Conservation (phyloP, 2,797 vertebrate species). For the Benthosema pterotum region DNA sequence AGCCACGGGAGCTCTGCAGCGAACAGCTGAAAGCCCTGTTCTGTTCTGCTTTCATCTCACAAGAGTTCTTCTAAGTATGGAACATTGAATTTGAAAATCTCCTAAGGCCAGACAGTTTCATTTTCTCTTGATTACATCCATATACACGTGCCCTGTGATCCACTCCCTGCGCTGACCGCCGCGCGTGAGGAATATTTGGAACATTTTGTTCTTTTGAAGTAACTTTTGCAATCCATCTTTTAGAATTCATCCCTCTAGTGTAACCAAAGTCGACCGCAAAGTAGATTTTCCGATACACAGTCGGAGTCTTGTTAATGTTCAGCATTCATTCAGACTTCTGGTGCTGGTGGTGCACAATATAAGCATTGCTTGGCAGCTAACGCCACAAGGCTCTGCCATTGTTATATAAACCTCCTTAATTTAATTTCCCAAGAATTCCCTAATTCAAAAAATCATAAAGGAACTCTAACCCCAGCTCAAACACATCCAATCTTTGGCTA, state of each 20-base stretch:
- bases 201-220: slow-evolving; percentile 32
- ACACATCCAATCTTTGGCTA: too few relatives aligned
- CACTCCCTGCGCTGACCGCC: slow-evolving; percentile 33
- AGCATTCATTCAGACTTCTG: background rate
- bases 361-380: background rate
- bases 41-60: background rate
- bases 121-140: slow-evolving; percentile 30
- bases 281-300: background rate
- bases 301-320: slow-evolving; percentile 1
- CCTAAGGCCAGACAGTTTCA: slow-evolving; percentile 7
- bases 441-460: background rate
- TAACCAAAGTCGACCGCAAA: slow-evolving; percentile 3
- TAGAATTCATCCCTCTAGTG: slow-evolving; percentile 17
- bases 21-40: background rate
- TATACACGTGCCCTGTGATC: slow-evolving; percentile 31
- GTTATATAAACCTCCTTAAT: background rate
- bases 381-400: background rate
- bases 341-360: background rate
- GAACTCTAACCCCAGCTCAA: background rate
- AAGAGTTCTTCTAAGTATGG: background rate
- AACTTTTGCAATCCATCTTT: slow-evolving; percentile 30
- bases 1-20: background rate
- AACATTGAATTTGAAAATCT: background rate
- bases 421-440: background rate
- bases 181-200: background rate